Evolutionary conservation across 2,113 vertebrate genomes (phyloP), one percentile per base, ranked within the genome.

Genomic region (Puma concolor): DNA sequence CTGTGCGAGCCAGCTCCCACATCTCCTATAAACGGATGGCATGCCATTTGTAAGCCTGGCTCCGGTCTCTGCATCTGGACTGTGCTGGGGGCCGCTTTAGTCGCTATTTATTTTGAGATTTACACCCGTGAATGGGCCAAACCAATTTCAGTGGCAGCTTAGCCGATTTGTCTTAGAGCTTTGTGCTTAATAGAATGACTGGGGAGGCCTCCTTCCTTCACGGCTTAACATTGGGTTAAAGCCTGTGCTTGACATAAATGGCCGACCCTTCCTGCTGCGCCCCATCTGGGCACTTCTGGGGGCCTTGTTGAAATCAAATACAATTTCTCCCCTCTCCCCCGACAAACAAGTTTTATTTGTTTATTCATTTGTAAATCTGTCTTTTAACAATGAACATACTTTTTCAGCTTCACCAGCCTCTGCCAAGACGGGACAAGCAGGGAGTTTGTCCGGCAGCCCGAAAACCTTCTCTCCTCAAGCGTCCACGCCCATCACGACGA

Each of bases 381-480:
- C 82, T 96, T 96, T 86, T 98, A 93, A 98, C 94, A 31, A 74
- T 97, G 97, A 96, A 29, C 93, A 0, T 97, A 21, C 95, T 97
- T 93, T 98, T 98, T 66, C 98, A 99, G 99, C 99, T 60, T 99
- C 99, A 82, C 99, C 99, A 93, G 99, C 99, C 63, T 99, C 99
- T 74, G 99, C 98, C 63, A 99, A 99, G 98, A 99, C 99, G 1
- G 99, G 99, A 92, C 99, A 99, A 98, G 98, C 99, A 64, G 99
- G 99, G 94, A 99, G 99, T 93, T 97, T 99, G 81, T 99, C 99
- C 0, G 99, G 99, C 98, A 99, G 99, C 97, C 99, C 99, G 2
- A 99, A 99, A 98, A 98, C 99, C 29, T 99, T 99, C 97, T 99
- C 99, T 96, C 99, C 99, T 52, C 99, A 99, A 98, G 99, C 99